phyloP scores from a whole-genome alignment of 2,797 vertebrate species.

The Neostethus bicornis region DNA sequence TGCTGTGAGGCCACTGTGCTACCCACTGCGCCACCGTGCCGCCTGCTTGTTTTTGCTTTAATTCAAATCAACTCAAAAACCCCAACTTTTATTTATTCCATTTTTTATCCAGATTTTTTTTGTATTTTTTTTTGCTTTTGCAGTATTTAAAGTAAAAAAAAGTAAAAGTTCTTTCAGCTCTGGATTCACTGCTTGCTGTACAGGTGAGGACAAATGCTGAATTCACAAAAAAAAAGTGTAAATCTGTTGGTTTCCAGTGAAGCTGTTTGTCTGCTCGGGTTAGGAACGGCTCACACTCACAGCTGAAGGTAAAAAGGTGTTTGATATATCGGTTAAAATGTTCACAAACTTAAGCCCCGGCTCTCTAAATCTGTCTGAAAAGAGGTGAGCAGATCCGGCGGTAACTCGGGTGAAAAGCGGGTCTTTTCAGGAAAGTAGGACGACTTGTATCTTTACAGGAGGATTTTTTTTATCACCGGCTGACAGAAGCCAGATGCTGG shows the following conservation, averaged over 20 bases:
- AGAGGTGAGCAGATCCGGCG: constrained; percentile 52
- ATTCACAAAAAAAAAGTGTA: constrained; percentile 48
- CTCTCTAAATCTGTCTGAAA: constrained; percentile 45
- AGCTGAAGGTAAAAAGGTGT: constrained; percentile 43
- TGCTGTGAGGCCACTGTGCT: too few relatives aligned
- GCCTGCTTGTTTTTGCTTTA: too few relatives aligned
- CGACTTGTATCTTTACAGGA: constrained; percentile 51
- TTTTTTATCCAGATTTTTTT: too few relatives aligned
- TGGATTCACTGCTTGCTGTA: constrained; percentile 30
- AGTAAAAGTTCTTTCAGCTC: too few relatives aligned
- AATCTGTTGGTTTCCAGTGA: constrained; percentile 49
- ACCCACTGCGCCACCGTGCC: too few relatives aligned
- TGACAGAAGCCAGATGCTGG: constrained; percentile 58
- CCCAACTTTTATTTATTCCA: too few relatives aligned
- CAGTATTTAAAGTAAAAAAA: too few relatives aligned
- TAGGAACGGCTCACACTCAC: constrained; percentile 58
- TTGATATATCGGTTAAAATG: constrained; percentile 72
- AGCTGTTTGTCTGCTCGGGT: constrained; percentile 49
- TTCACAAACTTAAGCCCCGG: constrained; percentile 51
- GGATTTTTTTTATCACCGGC: constrained; percentile 63
- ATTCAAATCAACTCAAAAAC: too few relatives aligned
- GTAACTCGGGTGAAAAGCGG: constrained; percentile 51
- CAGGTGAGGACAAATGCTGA: constrained; percentile 55
- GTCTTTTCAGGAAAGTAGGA: constrained; percentile 61
- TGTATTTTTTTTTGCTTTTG: constrained; percentile 4